Percentiles rank a stretch among this genome's conserved stretches.
These are phyloP conservation scores for Allobates femoralis DNA, from an alignment of 2,797 vertebrate genomes.

Conservation along the genomic window DNA sequence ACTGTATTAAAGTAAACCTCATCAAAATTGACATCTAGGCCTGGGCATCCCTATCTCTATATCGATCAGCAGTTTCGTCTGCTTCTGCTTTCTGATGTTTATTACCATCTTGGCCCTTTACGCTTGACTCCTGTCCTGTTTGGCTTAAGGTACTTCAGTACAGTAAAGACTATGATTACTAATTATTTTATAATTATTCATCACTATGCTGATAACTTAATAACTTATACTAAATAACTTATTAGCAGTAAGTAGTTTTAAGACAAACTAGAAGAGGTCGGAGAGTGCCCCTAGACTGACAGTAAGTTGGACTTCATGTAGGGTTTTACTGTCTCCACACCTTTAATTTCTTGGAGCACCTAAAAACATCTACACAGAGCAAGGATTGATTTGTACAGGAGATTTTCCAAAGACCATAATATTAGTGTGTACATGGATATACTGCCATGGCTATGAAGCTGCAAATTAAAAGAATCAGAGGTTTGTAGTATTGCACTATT, in stretches of 20 bases:
- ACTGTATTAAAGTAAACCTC: too few relatives aligned
- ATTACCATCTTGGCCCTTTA: too few relatives aligned
- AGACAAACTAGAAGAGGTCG: background rate
- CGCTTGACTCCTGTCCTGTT: background rate
- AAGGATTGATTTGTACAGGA: slow-evolving; percentile 14
- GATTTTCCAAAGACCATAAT: background rate
- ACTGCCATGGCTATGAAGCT: background rate
- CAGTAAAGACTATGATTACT: background rate
- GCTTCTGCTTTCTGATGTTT: too few relatives aligned
- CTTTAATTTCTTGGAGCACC: background rate
- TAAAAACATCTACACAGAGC: background rate
- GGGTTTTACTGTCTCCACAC: slow-evolving; percentile 4
- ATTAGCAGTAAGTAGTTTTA: slow-evolving; percentile 1
- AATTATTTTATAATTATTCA: background rate
- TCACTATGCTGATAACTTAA: background rate
- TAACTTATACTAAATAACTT: background rate
- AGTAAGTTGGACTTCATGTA: background rate
- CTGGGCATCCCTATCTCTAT: too few relatives aligned
- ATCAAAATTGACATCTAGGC: too few relatives aligned
- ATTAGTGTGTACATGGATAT: background rate
- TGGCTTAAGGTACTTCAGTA: background rate
- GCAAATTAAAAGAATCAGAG: background rate
- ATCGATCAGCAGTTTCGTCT: too few relatives aligned
- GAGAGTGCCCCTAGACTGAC: background rate
- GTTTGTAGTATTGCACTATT: background rate